Percentiles rank a stretch among this genome's conserved stretches.
Evolutionary conservation across 2,888 invertebrate species (phyloP).

Genomic region (Agrochola macilenta): DNA sequence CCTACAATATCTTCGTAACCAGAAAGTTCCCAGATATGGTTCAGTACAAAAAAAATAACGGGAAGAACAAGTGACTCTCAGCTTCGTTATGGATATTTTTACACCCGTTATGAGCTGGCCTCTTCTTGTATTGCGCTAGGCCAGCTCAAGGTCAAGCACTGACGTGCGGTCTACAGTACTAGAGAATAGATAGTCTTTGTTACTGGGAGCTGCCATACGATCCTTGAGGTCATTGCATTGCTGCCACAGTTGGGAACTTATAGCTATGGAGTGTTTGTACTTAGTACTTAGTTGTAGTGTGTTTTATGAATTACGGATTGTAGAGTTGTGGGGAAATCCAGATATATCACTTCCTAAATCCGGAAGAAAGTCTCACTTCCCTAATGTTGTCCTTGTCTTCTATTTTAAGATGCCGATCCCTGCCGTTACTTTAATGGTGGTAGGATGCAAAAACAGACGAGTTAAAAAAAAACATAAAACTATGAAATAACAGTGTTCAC

Average conservation of each 20-base stretch:
- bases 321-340: no score
- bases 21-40: background rate
- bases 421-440: no score
- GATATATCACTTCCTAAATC: background rate
- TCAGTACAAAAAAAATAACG: background rate
- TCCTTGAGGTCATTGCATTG: constrained; percentile 50
- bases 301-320: background rate
- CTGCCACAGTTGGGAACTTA: constrained; percentile 10
- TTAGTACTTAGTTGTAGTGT: background rate
- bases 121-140: background rate
- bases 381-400: no score
- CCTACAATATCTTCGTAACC: background rate
- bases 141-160: background rate
- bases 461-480: background rate
- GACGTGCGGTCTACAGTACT: background rate
- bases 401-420: no score
- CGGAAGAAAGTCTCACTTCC: no score
- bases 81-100: background rate
- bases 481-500: background rate
- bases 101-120: background rate
- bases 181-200: constrained; percentile 57
- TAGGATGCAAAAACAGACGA: no score
- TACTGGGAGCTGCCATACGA: constrained; percentile 40
- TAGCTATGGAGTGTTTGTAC: background rate
- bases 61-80: background rate